Base-by-base conservation (phyloP, 2,888 invertebrate species). In the Ernsta delagoae region DNA sequence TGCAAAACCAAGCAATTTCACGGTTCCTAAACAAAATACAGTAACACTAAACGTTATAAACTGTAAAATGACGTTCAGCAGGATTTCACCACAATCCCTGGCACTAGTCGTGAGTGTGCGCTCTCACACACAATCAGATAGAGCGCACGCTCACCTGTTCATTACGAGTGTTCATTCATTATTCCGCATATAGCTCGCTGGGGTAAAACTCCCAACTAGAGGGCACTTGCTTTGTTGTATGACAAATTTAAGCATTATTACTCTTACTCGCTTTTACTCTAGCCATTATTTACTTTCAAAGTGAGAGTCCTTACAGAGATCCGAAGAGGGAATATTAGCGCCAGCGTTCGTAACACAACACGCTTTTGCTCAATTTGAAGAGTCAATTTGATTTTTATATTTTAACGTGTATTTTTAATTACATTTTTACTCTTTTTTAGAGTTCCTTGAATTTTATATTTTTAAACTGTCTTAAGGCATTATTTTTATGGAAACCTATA, bases 101-200 rank as follows among this genome's bases (percentile, higher is more conserved):
- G 50, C 45, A 34, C 48, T 41, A 39, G 16, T 53, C 11, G 54
- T 5, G 41, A 54, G 54, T 63, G 63, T 53, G 39, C 16, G 24
- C 63, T 63, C 63, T 63, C 24, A 54, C 63, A 41, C 53, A 63
- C 63, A 39, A 63, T 63, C 63, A 41, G 41, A 53, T 62, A 39
- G n/a, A 63, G n/a, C n/a, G 16, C 34, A 39, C 12, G 43, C 59
- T 45, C 16, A 62, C 12, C 53, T 54, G 54, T 63, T 63, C 53
- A 39, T 63, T 41, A 54, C 63, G 48, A 59, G 59, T 59, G 59
- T 59, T 41, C 59, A 50, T 50, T 50, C 50, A 50, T 50, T 16
- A 50, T 2, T 24, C 50, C 50, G 16, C 50, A 50, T 16, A 16
- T 59, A 50, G 5, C 7, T 16, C 16, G 12, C 5, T 50, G 12